Conservation (phyloP, 1,140 invertebrate species). For the Eulimnadia texana region DNA sequence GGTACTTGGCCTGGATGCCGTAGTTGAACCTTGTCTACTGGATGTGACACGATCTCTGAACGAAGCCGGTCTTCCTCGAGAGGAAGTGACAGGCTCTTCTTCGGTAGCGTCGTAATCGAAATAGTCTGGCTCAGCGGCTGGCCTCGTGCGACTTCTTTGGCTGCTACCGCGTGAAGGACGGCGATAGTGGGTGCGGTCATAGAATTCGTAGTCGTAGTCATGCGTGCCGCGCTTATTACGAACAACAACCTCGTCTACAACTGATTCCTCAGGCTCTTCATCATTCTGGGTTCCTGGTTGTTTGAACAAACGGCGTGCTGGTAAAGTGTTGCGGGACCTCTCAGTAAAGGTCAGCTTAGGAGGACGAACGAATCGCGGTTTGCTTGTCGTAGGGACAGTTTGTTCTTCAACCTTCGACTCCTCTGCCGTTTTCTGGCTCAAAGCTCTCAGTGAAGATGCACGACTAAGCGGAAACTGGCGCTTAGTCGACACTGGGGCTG, state of each 20-base stretch:
- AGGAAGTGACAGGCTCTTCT: not conserved
- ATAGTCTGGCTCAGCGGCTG: not conserved
- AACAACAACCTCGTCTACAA: not conserved
- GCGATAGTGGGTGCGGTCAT: not conserved
- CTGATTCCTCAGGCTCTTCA: not conserved
- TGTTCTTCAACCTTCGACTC: not conserved
- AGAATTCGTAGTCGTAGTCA: constrained; percentile 5
- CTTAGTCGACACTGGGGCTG: not conserved
- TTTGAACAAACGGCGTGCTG: not conserved
- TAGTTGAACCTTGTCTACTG: constrained; percentile 1
- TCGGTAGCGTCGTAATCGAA: constrained; percentile 12
- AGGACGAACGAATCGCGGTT: constrained; percentile 14
- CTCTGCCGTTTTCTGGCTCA: not conserved
- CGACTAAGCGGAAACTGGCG: constrained; percentile 7
- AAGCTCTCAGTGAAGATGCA: not conserved
- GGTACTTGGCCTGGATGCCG: not conserved
- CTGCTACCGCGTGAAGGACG: not conserved
- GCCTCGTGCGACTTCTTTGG: not conserved
- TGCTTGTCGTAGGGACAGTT: not conserved
- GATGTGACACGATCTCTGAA: not conserved
- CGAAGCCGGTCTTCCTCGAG: not conserved
- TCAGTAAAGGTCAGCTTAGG: constrained; percentile 17
- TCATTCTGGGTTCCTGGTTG: not conserved
- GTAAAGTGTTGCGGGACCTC: not conserved
- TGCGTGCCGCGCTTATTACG: not conserved